Evolutionary conservation across 2,888 invertebrate species (phyloP).

Genomic region (Dione vanillae): DNA sequence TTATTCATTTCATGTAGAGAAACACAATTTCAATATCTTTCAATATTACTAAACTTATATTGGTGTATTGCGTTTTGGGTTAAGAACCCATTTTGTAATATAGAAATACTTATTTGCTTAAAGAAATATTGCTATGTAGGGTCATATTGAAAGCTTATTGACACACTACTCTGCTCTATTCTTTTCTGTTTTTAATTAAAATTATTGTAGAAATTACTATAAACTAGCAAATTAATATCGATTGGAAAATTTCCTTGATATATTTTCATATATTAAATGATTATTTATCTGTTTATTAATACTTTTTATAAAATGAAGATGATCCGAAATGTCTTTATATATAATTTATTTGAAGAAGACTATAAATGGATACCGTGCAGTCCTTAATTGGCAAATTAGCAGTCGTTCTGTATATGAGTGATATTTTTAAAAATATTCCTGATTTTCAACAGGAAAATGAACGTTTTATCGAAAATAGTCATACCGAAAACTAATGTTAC

Average conservation of each 20-base stretch:
- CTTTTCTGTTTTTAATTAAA: neutral
- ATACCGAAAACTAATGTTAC: constrained; percentile 55
- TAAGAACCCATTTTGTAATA: too few species aligned
- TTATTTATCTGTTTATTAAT: neutral
- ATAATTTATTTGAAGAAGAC: constrained; percentile 10
- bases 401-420: constrained; percentile 48
- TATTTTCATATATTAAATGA: neutral
- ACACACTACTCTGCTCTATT: neutral
- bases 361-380: constrained; percentile 50
- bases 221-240: neutral
- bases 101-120: too few species aligned
- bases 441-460: constrained; percentile 57
- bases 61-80: too few species aligned
- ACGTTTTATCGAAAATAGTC: constrained; percentile 57
- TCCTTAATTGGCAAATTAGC: constrained; percentile 51
- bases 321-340: neutral
- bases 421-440: constrained; percentile 28
- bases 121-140: neutral
- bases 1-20: too few species aligned
- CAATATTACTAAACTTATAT: too few species aligned
- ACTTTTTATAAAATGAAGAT: neutral
- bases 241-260: neutral
- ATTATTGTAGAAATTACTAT: neutral
- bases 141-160: neutral
- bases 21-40: too few species aligned